Evolutionary conservation across 1,140 invertebrate genomes (phyloP).

Genomic region (Myzus persicae): DNA sequence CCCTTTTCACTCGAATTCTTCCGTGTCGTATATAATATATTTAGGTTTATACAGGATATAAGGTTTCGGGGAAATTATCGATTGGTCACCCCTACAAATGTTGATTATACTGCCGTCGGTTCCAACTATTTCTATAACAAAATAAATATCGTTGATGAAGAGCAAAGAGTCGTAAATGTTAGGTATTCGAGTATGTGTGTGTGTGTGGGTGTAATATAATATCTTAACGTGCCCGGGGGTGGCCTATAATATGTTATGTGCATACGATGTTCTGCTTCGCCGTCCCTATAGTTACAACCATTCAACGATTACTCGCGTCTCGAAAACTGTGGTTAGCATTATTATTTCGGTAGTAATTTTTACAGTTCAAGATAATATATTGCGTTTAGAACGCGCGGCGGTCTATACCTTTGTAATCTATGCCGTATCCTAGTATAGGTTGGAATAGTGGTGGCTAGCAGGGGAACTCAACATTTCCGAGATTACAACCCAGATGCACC

Average conservation of each 20-base stretch:
- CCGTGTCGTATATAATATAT: not conserved
- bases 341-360: conserved; percentile 9
- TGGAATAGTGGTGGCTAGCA: not conserved
- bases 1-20: not conserved
- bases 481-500: not conserved
- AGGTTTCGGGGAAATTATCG: not conserved
- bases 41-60: not conserved
- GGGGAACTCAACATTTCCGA: not conserved
- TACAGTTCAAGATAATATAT: conserved; percentile 12
- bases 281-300: not conserved
- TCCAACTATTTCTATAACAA: not conserved
- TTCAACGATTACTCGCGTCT: not conserved
- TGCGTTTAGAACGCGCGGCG: not conserved
- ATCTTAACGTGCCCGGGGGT: not conserved
- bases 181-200: not conserved
- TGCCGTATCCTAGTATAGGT: not conserved
- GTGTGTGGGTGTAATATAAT: not conserved
- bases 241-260: not conserved
- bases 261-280: no score
- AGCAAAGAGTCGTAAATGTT: not conserved
- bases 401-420: not conserved
- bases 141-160: not conserved
- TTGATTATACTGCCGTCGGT: not conserved
- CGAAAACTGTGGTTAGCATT: not conserved
- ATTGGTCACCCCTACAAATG: not conserved